These are phyloP conservation scores for Polyergus mexicanus DNA, from an alignment of 1,140 invertebrate genomes.

Conservation along the genomic window DNA sequence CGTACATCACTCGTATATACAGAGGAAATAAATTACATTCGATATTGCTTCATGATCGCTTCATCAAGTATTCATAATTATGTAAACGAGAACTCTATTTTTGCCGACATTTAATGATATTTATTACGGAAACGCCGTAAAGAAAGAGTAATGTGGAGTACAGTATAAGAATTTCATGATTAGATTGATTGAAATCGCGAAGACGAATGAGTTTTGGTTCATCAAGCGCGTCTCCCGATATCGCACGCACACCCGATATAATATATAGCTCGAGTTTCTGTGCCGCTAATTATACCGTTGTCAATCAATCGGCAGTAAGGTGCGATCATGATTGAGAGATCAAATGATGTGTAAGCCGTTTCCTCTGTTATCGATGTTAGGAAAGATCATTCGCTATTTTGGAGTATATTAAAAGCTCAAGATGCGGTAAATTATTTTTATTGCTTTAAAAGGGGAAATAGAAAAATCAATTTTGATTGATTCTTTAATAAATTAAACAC, in stretches of 20 bases:
- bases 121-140: not conserved
- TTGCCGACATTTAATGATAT: slow-evolving; percentile 27
- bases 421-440: slow-evolving; percentile 6
- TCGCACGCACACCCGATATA: slow-evolving; percentile 46
- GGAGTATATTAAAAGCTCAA: not conserved
- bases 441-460: not conserved
- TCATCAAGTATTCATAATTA: slow-evolving; percentile 38
- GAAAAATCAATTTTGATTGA: not conserved
- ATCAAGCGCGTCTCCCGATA: slow-evolving; percentile 59
- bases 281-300: slow-evolving; percentile 77
- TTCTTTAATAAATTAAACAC: not conserved
- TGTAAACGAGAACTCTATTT: slow-evolving; percentile 25
- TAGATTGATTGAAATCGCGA: slow-evolving; percentile 62
- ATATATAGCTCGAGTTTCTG: slow-evolving; percentile 65
- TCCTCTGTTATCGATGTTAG: slow-evolving; percentile 6
- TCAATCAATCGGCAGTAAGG: slow-evolving; percentile 71
- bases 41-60: slow-evolving; percentile 42
- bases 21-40: slow-evolving; percentile 36
- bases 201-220: slow-evolving; percentile 60
- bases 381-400: slow-evolving; percentile 13
- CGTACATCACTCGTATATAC: too few species aligned
- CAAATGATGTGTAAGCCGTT: slow-evolving; percentile 63
- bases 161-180: slow-evolving; percentile 21
- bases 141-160: not conserved
- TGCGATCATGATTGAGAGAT: slow-evolving; percentile 77